Base-by-base conservation (phyloP, 64 coral and sea anemone genomes). In the Montipora cactus region DNA sequence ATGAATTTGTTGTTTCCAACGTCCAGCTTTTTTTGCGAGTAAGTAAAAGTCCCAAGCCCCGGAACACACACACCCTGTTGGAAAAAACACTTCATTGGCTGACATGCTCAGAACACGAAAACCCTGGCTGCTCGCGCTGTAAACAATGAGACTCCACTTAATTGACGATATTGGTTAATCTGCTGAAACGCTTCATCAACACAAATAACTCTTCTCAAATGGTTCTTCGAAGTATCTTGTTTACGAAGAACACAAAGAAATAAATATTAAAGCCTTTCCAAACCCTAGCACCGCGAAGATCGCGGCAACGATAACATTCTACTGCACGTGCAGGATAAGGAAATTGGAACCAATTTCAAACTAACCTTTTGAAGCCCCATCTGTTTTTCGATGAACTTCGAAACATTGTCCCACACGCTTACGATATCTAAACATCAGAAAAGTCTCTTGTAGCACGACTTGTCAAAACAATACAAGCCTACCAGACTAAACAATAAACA, bases 291-390 rank as follows among this genome's bases (percentile, higher is more conserved):
- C 44, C 64, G 37, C 89, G 47, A 66, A 67, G 15, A 44, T 69
- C 76, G 76, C 76, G 61, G 46, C 46, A 49, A 1, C 44, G 23
- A 49, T 50, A 48, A 23, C 5, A 71, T 37, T 55, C 72, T 57
- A 88, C 59, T 90, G 95, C 94, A 96, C 90, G 76, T 96, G 90
- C 90, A 73, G 3, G 22, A 81, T 67, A 55, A 5, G 61, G 3
- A 55, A 89, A 47, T 83, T 70, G 20, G 71, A 88, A 61, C 50
- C 13, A 49, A 3, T 64, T 8, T 8, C 11, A 11, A 47, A 37
- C 94, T 76, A 47, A 96, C 97, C 91, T 98, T 98, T 80, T 98
- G 97, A 79, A 91, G 92, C 7, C 23, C 67, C 97, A 98, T 98
- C 87, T 98, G 97, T 37, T 74, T 98, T 81, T 88, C 91, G 75